Evolutionary conservation across 1,140 invertebrate genomes (phyloP).

Genomic region (Yoshiicerus persimilis): DNA sequence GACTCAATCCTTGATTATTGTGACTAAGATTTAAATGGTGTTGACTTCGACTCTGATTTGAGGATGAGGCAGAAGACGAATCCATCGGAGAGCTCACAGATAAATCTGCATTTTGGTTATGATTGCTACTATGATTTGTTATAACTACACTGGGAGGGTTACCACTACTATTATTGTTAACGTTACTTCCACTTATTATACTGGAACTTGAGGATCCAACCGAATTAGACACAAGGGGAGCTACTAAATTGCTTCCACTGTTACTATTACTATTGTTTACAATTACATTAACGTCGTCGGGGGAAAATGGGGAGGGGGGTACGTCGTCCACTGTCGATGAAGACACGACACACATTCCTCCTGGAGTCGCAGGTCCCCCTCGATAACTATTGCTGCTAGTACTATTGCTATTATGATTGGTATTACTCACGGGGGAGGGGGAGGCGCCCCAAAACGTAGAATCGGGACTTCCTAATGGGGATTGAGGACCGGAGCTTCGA

Average conservation of each 20-base stretch:
- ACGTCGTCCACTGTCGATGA: conserved; percentile 46
- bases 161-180: background rate
- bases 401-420: conserved; percentile 32
- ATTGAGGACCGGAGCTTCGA: conserved; percentile 30
- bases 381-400: background rate
- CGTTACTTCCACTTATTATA: background rate
- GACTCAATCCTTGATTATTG: conserved; percentile 1
- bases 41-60: background rate
- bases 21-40: conserved; percentile 18
- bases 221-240: background rate
- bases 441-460: conserved; percentile 44
- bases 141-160: background rate
- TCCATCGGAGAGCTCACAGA: background rate
- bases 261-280: conserved; percentile 11
- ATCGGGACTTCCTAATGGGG: conserved; percentile 45
- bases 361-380: conserved; percentile 38
- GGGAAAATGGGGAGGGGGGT: conserved; percentile 41
- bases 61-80: background rate
- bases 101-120: background rate
- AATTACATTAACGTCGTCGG: conserved; percentile 24
- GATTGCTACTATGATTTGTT: background rate
- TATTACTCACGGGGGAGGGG: conserved; percentile 27
- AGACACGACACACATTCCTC: conserved; percentile 47
- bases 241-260: background rate
- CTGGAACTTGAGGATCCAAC: conserved; percentile 10